A percentile compares a stretch with the other conserved stretches of the same genome.
Evolutionary conservation across 2,113 vertebrate genomes (phyloP).

Genomic region (Cavia porcellus): DNA sequence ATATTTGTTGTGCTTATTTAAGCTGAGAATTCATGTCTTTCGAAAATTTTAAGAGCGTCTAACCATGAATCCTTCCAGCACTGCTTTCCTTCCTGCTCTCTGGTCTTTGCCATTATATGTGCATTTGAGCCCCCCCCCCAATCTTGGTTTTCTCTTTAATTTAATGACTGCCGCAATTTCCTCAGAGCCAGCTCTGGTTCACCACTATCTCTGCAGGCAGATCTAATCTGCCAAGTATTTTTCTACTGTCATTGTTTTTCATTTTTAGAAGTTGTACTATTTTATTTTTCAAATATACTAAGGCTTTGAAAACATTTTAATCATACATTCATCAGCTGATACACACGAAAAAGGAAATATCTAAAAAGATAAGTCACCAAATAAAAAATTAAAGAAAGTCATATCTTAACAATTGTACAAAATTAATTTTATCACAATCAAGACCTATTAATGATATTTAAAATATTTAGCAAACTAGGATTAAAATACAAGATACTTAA

Average conservation of each 20-base stretch:
- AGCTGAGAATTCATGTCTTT: constrained; percentile 3
- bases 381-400: neutral
- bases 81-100: neutral
- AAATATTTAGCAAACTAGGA: neutral
- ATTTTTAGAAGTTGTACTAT: neutral
- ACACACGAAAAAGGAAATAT: neutral
- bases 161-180: neutral
- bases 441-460: neutral
- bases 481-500: neutral
- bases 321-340: neutral
- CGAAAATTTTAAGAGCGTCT: neutral
- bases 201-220: neutral
- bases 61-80: neutral
- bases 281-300: constrained; percentile 3
- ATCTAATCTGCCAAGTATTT: neutral
- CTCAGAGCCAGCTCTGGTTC: neutral
- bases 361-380: neutral
- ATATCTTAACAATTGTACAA: neutral
- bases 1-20: neutral
- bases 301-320: neutral
- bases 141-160: neutral
- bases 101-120: neutral
- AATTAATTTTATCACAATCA: neutral
- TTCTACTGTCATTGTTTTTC: neutral
- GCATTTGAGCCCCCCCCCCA: neutral